phyloP scores from a whole-genome alignment of 2,113 vertebrate species.

The Alexandromys fortis region DNA sequence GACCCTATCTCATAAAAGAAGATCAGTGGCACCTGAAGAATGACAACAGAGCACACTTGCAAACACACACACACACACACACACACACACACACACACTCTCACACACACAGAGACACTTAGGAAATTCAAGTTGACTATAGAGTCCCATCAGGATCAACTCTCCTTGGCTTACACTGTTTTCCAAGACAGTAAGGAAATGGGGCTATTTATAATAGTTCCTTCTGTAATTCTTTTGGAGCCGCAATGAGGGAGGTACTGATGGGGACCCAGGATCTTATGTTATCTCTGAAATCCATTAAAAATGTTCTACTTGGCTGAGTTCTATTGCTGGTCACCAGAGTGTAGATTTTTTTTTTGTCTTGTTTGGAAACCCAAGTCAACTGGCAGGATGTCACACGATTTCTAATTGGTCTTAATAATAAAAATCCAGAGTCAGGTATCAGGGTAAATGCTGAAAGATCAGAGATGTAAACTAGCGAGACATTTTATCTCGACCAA shows the following conservation, averaged over 20 bases:
- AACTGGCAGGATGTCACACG: background rate
- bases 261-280: background rate
- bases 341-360: constrained; percentile 34
- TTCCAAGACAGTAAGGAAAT: background rate
- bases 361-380: constrained; percentile 46
- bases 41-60: background rate
- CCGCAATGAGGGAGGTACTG: background rate
- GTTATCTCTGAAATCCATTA: constrained; percentile 61
- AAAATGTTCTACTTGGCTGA: constrained; percentile 3
- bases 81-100: background rate
- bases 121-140: background rate
- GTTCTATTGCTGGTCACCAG: background rate
- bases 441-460: too few species aligned
- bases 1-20: background rate
- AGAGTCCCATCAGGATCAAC: background rate
- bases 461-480: too few species aligned
- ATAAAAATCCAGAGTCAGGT: too few species aligned
- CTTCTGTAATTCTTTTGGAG: constrained; percentile 26
- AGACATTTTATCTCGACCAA: too few species aligned
- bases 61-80: background rate
- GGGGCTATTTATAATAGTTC: background rate
- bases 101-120: background rate
- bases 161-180: background rate
- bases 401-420: too few species aligned
- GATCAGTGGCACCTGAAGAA: background rate